Evolutionary conservation across 2,797 vertebrate species (phyloP).

Genomic region (Acanthurus leucopareius): DNA sequence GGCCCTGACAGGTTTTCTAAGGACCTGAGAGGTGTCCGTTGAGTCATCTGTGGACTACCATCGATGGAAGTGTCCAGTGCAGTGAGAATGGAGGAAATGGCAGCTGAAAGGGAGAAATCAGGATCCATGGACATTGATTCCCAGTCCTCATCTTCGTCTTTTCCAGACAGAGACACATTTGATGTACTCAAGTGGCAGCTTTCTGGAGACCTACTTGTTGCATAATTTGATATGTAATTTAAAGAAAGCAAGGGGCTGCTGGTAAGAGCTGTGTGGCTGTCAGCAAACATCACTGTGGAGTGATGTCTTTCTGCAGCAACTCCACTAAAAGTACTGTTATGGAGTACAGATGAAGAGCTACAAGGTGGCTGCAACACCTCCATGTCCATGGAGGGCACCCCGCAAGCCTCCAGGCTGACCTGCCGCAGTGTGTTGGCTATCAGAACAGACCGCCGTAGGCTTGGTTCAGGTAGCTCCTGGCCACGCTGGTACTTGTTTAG

Average conservation of each 20-base stretch:
- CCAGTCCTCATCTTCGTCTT: slow-evolving; percentile 77
- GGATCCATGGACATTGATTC: slow-evolving; percentile 82
- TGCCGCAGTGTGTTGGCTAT: slow-evolving; percentile 90
- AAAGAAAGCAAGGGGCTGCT: slow-evolving; percentile 22
- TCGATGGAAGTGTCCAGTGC: slow-evolving; percentile 82
- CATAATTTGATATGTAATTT: slow-evolving; percentile 2
- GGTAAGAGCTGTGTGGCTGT: slow-evolving; percentile 3
- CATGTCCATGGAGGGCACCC: neutral
- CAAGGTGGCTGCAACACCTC: slow-evolving; percentile 2
- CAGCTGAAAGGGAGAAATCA: slow-evolving; percentile 86
- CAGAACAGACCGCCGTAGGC: slow-evolving; percentile 87
- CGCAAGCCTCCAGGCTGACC: slow-evolving; percentile 73
- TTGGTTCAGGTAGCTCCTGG: slow-evolving; percentile 85
- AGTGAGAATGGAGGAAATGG: slow-evolving; percentile 87
- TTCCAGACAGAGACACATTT: slow-evolving; percentile 22
- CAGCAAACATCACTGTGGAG: neutral
- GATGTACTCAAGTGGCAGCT: slow-evolving; percentile 18
- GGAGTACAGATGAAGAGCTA: slow-evolving; percentile 15
- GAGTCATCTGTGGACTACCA: slow-evolving; percentile 54
- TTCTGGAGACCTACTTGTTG: slow-evolving; percentile 15
- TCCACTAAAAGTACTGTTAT: slow-evolving; percentile 2
- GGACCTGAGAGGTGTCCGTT: slow-evolving; percentile 74
- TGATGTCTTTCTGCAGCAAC: slow-evolving; percentile 3
- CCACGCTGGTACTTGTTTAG: slow-evolving; percentile 87
- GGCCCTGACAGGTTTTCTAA: slow-evolving; percentile 74